Base-by-base conservation (phyloP, 2,888 invertebrate genomes). In the Megamerina dolium region DNA sequence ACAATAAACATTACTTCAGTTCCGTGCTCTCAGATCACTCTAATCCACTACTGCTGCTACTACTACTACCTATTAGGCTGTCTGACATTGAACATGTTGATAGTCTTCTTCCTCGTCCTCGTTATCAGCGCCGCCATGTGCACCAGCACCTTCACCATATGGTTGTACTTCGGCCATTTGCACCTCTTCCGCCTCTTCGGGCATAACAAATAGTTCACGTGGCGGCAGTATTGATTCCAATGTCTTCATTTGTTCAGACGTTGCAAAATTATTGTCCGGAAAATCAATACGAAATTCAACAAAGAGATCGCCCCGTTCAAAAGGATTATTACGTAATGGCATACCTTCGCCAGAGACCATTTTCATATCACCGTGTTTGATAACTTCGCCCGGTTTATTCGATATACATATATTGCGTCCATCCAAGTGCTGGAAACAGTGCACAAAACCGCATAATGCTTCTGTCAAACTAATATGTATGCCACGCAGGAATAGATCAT, bases 361-460 rank as follows among this genome's bases (percentile, higher is more conserved):
- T 67, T 86, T 87, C 3, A 87, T 72, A 61, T 80, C 79, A 66
- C 87, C 88, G 41, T 91, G 90, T 60, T 85, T 83, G 50, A 95
- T 80, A 14, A 94, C 83, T 55, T 85, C 80, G 13, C 93, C 94
- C 5, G 87, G 79, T 4, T 81, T 77, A 57, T 83, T 84, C 66
- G 78, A 82, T 41, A 96, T 77, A 40, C 91, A 75, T 48, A 95
- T 73, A 60, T 85, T 82, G 36, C 93, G 77, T 1, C 88, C 91
- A 74, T 95, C 94, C 55, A 96, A 76, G 70, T 95, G 94, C 62
- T 83, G 83, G n/a, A 95, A 73, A 37, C 83, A 77, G 70, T 89
- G 83, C 45, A 80, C 76, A 70, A 92, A 89, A 5, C 95, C 95
- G 73, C 94, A 94, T 9, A 95, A 74, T 12, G 95, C 90, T 68